phyloP scores from a whole-genome alignment of 2,797 vertebrate species.

The Mareca strepera region DNA sequence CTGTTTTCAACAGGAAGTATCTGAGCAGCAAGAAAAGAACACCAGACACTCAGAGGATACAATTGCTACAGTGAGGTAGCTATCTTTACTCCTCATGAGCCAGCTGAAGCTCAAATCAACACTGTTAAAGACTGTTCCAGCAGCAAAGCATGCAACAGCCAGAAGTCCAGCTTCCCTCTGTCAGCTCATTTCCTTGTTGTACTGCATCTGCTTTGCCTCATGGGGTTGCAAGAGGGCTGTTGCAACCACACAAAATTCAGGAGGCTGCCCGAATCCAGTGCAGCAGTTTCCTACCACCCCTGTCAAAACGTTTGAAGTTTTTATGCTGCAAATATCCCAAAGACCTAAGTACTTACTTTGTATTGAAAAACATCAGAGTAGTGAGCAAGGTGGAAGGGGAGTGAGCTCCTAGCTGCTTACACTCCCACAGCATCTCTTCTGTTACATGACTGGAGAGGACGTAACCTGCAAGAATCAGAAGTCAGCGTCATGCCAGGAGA shows the following conservation, averaged over 20 bases:
- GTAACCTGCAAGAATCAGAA: conserved; percentile 85
- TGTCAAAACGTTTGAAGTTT: not conserved
- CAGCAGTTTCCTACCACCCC: not conserved
- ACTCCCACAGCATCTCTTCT: conserved; percentile 98
- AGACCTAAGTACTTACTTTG: conserved; percentile 87
- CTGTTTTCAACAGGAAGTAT: conserved; percentile 94
- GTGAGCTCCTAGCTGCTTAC: conserved; percentile 96
- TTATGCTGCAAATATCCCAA: not conserved
- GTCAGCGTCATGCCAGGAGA: not conserved
- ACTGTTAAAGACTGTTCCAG: not conserved
- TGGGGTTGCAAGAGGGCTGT: not conserved
- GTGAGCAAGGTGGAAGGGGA: conserved; percentile 94
- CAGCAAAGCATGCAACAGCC: not conserved
- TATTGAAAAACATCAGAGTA: conserved; percentile 98
- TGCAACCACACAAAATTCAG: not conserved
- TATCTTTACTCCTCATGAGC: not conserved
- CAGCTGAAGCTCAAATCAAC: not conserved
- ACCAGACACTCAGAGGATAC: not conserved
- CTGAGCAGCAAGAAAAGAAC: conserved; percentile 74
- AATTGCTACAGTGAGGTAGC: not conserved
- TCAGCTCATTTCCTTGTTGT: not conserved
- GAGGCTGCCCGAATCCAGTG: not conserved
- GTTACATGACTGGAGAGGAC: conserved; percentile 96
- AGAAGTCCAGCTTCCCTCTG: not conserved
- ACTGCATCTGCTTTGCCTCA: not conserved